Conservation (phyloP, 2,113 vertebrate species). For the Colius striatus region DNA sequence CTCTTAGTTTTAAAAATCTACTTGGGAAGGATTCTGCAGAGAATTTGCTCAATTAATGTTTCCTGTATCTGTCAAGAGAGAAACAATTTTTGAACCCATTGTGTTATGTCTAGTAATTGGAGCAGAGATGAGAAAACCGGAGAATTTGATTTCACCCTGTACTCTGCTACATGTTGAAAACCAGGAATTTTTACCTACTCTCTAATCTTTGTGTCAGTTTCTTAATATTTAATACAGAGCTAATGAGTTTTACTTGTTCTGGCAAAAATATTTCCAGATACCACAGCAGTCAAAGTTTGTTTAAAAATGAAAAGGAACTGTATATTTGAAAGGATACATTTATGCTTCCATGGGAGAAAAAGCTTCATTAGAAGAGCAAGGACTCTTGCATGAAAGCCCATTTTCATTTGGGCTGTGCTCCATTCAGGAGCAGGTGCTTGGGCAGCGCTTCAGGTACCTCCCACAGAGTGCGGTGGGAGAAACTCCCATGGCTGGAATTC, state of each 20-base stretch:
- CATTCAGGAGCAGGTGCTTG: accelerated
- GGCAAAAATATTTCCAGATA: background rate
- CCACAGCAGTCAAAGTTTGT: background rate
- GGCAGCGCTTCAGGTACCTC: background rate
- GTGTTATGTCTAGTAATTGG: background rate
- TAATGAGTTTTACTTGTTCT: background rate
- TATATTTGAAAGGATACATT: background rate
- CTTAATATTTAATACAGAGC: background rate
- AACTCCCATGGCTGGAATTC: background rate
- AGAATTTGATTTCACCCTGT: background rate
- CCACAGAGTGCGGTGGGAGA: background rate
- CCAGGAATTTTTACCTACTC: background rate
- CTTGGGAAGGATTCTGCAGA: background rate
- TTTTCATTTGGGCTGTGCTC: background rate
- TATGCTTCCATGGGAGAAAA: background rate
- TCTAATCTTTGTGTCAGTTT: background rate
- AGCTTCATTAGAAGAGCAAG: background rate
- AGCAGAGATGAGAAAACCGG: background rate
- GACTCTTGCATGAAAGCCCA: accelerated
- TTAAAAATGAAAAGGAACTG: background rate
- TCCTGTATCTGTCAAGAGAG: background rate
- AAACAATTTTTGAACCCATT: background rate
- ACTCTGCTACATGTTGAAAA: background rate
- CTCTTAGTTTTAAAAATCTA: background rate
- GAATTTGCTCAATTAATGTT: background rate